These are phyloP conservation scores for Parnassius glacialis DNA, from an alignment of 2,888 invertebrate species.

Conservation along the genomic window DNA sequence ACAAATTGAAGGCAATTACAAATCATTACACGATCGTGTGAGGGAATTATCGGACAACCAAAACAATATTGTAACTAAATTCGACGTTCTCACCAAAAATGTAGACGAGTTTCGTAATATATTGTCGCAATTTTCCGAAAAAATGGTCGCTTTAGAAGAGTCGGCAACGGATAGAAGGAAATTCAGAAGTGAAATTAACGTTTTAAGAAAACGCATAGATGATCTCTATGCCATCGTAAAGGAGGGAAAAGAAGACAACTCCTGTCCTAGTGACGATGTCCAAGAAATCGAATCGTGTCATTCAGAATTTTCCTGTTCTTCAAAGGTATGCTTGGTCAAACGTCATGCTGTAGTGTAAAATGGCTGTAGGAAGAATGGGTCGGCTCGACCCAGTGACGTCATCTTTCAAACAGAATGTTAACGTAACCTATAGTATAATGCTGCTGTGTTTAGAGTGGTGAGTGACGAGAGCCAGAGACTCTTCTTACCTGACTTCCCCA, in stretches of 20 bases:
- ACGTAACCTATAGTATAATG: too few relatives aligned
- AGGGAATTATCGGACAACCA: slow-evolving; percentile 55
- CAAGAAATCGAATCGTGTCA: slow-evolving; percentile 65
- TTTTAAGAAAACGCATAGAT: slow-evolving; percentile 57
- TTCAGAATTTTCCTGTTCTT: slow-evolving; percentile 64
- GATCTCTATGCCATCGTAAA: slow-evolving; percentile 63
- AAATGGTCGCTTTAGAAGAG: slow-evolving; percentile 53
- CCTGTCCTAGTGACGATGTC: slow-evolving; percentile 47
- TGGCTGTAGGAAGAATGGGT: too few relatives aligned
- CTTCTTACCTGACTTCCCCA: too few relatives aligned
- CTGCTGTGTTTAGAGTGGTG: too few relatives aligned
- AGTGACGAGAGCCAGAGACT: too few relatives aligned
- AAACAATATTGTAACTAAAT: slow-evolving; percentile 49
- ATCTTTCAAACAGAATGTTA: too few relatives aligned
- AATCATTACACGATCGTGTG: slow-evolving; percentile 49
- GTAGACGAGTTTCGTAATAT: slow-evolving; percentile 55
- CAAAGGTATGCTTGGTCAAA: slow-evolving; percentile 49
- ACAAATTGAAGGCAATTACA: slow-evolving; percentile 39
- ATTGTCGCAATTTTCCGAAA: slow-evolving; percentile 50
- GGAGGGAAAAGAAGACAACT: slow-evolving; percentile 63
- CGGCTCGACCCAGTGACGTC: too few relatives aligned
- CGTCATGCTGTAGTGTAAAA: too few relatives aligned
- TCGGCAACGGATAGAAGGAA: slow-evolving; percentile 46
- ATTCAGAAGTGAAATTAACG: slow-evolving; percentile 51
- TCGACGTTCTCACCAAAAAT: slow-evolving; percentile 52